Evolutionary conservation across 2,888 invertebrate species (phyloP), one percentile per base, ranked within the genome.

Genomic region (Diaprepes abbreviatus): DNA sequence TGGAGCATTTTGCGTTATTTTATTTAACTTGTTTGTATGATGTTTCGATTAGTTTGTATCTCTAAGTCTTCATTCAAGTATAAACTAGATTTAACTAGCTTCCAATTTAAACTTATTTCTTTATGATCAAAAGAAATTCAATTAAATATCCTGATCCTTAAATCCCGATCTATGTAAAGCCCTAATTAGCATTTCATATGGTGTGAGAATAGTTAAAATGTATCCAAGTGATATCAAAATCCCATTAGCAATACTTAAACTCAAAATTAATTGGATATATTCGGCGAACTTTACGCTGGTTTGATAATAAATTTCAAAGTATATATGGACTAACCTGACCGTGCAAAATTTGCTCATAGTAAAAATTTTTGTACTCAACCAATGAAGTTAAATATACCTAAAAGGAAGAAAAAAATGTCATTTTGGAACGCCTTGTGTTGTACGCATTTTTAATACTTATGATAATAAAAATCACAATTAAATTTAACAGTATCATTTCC

Each of bases 181-280:
- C 21, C 40, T 57, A 40, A 57, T 57, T 40, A 40, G 24, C 38
- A 57, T 57, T 57, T 57, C 57, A 57, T 57, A 28, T 57, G 57
- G 57, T 24, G 38, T 38, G 57, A 57, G 24, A 14, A 57, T 57
- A 57, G 57, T 24, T 38, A 14, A 40, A 57, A 35, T 55, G 36
- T 36, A 55, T 55, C 55, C 21, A 55, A 40, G 57, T 57, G 57
- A 57, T 57, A 57, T 57, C 57, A 57, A 57, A 57, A 40, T 57
- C 57, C 40, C 57, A 57, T 57, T 40, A 40, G 14, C 38, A 38
- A 38, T 35, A 40, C 57, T 57, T 17, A 57, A 38, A 57, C 57
- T 57, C 17, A 38, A 3, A 38, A 40, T 40, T 57, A 45, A 45
- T 45, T 45, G 12, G 24, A 45, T 24, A 12, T 24, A 24, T 12